These are phyloP conservation scores for Erpobdella octoculata DNA, from an alignment of 2,888 invertebrate species.

Conservation along the genomic window DNA sequence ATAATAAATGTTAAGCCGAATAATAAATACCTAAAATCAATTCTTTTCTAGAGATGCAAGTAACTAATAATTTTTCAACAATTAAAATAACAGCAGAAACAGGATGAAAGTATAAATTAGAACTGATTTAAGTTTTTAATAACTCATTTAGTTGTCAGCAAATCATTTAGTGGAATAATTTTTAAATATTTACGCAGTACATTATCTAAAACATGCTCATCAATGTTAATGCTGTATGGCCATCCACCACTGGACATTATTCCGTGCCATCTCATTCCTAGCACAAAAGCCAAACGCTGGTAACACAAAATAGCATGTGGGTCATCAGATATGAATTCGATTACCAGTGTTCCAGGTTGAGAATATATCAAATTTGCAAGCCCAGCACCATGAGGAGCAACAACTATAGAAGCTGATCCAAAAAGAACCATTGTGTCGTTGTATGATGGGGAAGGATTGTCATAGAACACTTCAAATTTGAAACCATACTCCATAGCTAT, in stretches of 20 bases:
- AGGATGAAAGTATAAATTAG: no score
- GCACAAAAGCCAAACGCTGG: conserved; percentile 29
- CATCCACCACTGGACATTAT: conserved; percentile 19
- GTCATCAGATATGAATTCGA: conserved; percentile 34
- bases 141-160: no score
- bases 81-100: no score
- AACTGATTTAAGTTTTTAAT: no score
- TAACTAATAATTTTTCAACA: no score
- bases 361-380: conserved; percentile 35
- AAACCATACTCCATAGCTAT: conserved; percentile 5
- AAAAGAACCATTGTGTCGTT: conserved; percentile 34
- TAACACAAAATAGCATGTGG: conserved; percentile 35
- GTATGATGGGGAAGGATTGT: conserved; percentile 27
- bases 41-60: no score
- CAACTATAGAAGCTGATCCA: conserved; percentile 32
- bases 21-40: no score
- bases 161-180: no score
- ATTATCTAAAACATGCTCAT: neutral
- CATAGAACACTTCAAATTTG: conserved; percentile 27
- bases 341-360: conserved; percentile 32
- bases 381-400: conserved; percentile 39
- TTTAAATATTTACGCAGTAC: no score
- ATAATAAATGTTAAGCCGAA: no score
- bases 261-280: conserved; percentile 28
- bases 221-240: conserved; percentile 7